Evolutionary conservation across 2,797 vertebrate genomes (phyloP), one percentile per base, ranked within the genome.

Genomic region (Manis crassicaudata): DNA sequence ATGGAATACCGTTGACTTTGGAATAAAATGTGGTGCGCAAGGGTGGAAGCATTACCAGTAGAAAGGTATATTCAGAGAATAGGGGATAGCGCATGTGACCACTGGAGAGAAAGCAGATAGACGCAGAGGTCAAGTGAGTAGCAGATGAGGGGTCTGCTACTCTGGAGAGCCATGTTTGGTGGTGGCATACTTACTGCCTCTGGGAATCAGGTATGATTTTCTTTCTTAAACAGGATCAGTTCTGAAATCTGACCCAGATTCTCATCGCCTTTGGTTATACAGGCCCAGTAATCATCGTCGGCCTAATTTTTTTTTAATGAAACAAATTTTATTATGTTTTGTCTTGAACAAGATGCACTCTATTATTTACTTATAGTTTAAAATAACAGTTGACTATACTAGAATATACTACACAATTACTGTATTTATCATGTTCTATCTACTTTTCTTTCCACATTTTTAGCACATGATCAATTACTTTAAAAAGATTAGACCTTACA

Each of bases 241-340:
- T 94, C 46, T 85, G 70, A 92, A 86, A 88, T 79, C 7, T 58
- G 88, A 90, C 62, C 67, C n/a, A 81, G 84, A 90, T 90, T 85
- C 88, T 84, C 65, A 37, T 7, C n/a, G 23, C 0, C 21, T 90
- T 92, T 75, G 23, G 16, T 82, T 73, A 25, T 50, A 77, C 2
- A 40, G 82, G 40, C 25, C 58, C 87, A 23, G 18, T 1, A 75
- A 75, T 40, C 6, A 27, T 7, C 13, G 56, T 62, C 37, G 73
- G 68, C 13, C 70, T 68, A 14, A 46, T 29, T 73, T 70, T 83
- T 62, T 56, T 62, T 75, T 5, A 85, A 89, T 92, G 54, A 95
- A 93, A 96, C 29, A 95, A n/a, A 85, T 93, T 93, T 93, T 56
- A 96, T 29, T 52, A 79, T 92, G 35, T 88, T 96, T 92, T 85